Evolutionary conservation across 2,888 invertebrate species (phyloP).

Genomic region (Psylliodes chrysocephalus): DNA sequence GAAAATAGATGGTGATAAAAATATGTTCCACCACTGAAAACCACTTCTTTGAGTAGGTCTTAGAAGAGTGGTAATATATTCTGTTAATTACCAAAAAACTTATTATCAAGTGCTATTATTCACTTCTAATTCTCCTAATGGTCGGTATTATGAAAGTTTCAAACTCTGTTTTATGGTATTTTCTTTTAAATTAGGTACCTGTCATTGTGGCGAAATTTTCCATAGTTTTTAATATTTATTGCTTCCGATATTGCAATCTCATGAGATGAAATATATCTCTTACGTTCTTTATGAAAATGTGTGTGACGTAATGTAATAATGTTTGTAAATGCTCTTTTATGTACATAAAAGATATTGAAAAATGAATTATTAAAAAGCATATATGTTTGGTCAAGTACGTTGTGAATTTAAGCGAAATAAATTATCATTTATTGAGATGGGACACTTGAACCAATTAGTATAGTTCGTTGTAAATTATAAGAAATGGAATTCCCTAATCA

Average conservation of each 20-base stretch:
- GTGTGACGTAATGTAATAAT: no score
- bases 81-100: slow-evolving; percentile 14
- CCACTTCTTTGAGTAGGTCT: neutral
- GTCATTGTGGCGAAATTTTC: slow-evolving; percentile 3
- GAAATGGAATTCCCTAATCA: no score
- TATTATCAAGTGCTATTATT: slow-evolving; percentile 19
- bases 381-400: no score
- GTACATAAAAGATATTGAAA: no score
- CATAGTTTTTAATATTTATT: neutral
- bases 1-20: no score
- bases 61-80: slow-evolving; percentile 13
- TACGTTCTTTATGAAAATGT: no score
- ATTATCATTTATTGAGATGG: no score
- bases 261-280: neutral
- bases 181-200: slow-evolving; percentile 4
- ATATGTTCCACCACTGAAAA: neutral
- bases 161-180: neutral
- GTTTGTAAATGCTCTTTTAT: no score
- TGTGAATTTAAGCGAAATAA: no score
- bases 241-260: neutral
- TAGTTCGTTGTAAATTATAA: no score
- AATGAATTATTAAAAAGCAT: no score
- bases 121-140: slow-evolving; percentile 5
- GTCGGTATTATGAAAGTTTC: slow-evolving; percentile 10
- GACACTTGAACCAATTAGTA: no score